A percentile compares a stretch with the other conserved stretches of the same genome.
phyloP scores from a whole-genome alignment of 1,140 invertebrate genomes.

The Chironomus striatipennis region DNA sequence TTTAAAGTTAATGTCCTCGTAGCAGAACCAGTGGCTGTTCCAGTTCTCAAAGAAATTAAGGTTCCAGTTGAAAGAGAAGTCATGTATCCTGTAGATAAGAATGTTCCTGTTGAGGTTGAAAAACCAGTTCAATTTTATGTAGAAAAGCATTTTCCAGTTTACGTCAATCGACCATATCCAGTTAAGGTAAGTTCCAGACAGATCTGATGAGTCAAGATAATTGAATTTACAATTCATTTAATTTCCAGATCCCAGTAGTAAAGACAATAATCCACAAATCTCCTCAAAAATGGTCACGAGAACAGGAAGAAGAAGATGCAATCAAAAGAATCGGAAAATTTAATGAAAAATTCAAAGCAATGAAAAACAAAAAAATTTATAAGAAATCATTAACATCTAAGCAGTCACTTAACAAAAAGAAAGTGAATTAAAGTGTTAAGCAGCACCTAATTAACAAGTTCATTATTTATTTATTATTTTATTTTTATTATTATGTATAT shows the following conservation, averaged over 20 bases:
- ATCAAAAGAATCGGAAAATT: constrained; percentile 1
- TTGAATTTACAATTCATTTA: not conserved
- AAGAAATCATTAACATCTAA: too few species aligned
- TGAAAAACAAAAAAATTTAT: not conserved
- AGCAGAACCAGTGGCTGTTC: not conserved
- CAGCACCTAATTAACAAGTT: too few species aligned
- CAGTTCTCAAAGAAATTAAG: not conserved
- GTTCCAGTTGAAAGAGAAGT: not conserved
- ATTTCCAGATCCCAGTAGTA: not conserved
- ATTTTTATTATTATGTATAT: not conserved
- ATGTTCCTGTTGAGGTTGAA: not conserved
- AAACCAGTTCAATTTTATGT: not conserved
- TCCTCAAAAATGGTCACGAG: not conserved
- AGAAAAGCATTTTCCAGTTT: not conserved
- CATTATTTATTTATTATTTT: not conserved
- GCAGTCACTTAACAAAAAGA: too few species aligned
- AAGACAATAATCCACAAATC: constrained; percentile 12
- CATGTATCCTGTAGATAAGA: not conserved
- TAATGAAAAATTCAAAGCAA: not conserved
- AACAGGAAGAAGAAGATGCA: not conserved
- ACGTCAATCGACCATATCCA: not conserved
- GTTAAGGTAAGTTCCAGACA: not conserved
- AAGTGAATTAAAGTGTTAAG: too few species aligned
- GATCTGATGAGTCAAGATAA: not conserved
- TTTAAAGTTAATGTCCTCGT: not conserved